A percentile compares a stretch with the other conserved stretches of the same genome.
Evolutionary conservation across 2,888 invertebrate species (phyloP).

Genomic region (Catocala sponsa): DNA sequence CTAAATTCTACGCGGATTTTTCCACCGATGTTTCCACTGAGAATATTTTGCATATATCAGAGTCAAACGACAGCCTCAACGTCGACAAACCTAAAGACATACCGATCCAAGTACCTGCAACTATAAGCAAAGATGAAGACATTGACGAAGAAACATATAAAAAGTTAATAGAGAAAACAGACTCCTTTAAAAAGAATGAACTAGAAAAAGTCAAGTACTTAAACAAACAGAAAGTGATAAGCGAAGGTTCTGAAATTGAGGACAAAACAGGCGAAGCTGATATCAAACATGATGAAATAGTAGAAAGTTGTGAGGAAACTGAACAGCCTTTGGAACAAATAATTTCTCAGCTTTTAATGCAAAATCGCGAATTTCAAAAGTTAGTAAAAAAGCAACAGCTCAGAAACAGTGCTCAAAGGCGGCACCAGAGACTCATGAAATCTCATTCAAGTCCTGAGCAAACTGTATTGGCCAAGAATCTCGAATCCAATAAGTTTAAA

Average conservation of each 20-base stretch:
- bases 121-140: constrained; percentile 79
- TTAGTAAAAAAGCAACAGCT: constrained; percentile 92
- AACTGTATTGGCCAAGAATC: constrained; percentile 75
- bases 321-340: constrained; percentile 92
- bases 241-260: constrained; percentile 78
- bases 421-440: constrained; percentile 87
- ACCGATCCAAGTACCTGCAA: constrained; percentile 58
- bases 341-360: constrained; percentile 94
- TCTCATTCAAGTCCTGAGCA: constrained; percentile 85
- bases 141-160: constrained; percentile 84
- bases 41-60: constrained; percentile 89
- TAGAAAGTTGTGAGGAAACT: constrained; percentile 71
- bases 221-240: constrained; percentile 83
- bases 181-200: constrained; percentile 86
- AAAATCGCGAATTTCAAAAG: constrained; percentile 94
- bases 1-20: constrained; percentile 91
- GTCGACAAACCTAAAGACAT: constrained; percentile 71
- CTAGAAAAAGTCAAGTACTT: constrained; percentile 83
- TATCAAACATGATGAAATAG: constrained; percentile 54
- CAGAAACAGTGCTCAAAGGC: constrained; percentile 84
- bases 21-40: constrained; percentile 89
- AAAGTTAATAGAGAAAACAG: constrained; percentile 84
- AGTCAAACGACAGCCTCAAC: constrained; percentile 89
- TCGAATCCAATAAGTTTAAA: constrained; percentile 69
- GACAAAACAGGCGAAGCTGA: constrained; percentile 66